Base-by-base conservation (phyloP, 2,888 invertebrate species). In the Pyrocoelia pectoralis region DNA sequence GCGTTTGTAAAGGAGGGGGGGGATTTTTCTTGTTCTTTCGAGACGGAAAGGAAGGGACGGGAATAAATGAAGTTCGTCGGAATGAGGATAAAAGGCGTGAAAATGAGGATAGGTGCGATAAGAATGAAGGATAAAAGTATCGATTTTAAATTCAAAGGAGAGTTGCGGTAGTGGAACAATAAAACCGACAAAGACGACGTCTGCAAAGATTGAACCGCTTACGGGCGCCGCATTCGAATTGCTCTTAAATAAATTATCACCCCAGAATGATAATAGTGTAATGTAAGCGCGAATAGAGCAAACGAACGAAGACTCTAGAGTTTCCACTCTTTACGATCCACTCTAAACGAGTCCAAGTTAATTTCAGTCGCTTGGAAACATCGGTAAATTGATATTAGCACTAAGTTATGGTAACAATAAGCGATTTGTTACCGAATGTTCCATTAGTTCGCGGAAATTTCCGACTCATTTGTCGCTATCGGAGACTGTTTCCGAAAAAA, bases 211-310 rank as follows among this genome's bases (percentile, higher is more conserved):
- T 65, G 60, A 60, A 55, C 53, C 65, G 59, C 62, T 58, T 66
- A 66, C 68, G 62, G 60, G 41, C 55, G 64, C 65, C 68, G 68
- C 68, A 68, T 68, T 61, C 66, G 68, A 68, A 68, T 68, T 59
- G 62, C 66, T 67, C 65, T 67, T 68, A 68, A 68, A 68, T 68
- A 68, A 67, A 68, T 68, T 68, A 68, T 68, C 66, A 15, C 59
- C 60, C 19, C 13, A 10, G n/a, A 14, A 52, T 52, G 58, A 58
- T 51, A 58, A 55, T 54, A 29, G 54, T 56, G 53, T 43, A 57
- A 64, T 50, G 56, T 48, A 63, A 56, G 29, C 41, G 61, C 24
- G 57, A 56, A 64, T 41, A 19, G 57, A 41, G 40, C 19, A 58
- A 48, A 57, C 51, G 38, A 43, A 57, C 12, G 15, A 46, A 17